A percentile compares a stretch with the other conserved stretches of the same genome.
Conservation (phyloP, 2,113 vertebrate genomes). For the Pongo pygmaeus region DNA sequence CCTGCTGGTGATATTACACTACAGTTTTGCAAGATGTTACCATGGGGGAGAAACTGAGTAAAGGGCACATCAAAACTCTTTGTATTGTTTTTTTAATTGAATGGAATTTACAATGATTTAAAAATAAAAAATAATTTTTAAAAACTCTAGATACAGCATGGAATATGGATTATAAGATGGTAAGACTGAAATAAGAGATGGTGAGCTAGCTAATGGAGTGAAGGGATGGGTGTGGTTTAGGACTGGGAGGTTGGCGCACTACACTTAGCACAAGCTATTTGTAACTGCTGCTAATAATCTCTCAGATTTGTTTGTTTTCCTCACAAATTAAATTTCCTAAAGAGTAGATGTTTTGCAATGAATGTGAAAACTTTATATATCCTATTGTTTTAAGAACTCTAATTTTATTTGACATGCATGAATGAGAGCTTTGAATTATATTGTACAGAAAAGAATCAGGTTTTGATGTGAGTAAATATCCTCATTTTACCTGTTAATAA, state of each 20-base stretch:
- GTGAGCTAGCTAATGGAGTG: not conserved
- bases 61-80: not conserved
- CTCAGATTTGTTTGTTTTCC: not conserved
- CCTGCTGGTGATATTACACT: not conserved
- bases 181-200: not conserved
- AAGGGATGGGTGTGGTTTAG: not conserved
- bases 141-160: not conserved
- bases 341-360: not conserved
- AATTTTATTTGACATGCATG: conserved; percentile 25
- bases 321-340: not conserved
- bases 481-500: not conserved
- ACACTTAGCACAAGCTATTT: not conserved
- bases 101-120: not conserved
- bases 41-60: not conserved
- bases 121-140: not conserved
- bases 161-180: not conserved
- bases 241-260: not conserved
- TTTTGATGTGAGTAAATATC: not conserved
- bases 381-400: not conserved
- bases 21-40: not conserved
- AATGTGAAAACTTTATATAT: not conserved
- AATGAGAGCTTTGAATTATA: conserved; percentile 28
- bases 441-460: not conserved
- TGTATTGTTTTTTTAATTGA: not conserved
- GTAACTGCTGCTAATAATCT: not conserved